Evolutionary conservation across 2,797 vertebrate species (phyloP), one percentile per base, ranked within the genome.

Genomic region (Pangasius macronema): DNA sequence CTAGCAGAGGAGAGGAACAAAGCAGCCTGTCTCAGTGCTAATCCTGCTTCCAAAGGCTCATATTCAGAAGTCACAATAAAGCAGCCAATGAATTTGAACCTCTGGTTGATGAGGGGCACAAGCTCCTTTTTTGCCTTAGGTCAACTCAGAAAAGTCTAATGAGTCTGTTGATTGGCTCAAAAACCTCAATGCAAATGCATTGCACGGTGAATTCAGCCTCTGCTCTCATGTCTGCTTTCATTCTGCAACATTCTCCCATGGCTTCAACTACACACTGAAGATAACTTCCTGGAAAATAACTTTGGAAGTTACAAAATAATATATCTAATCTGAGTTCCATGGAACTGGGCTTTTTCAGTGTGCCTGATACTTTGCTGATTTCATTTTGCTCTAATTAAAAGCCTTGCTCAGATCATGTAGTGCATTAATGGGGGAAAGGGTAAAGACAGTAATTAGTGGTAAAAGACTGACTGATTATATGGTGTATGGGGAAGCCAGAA

Each of bases 91-190:
- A 95, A 95, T 93, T 94, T 94, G 93, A 92, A 89, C 93, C 94
- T 95, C 59, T 89, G 90, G 92, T 92, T 93, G 92, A 93, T 90
- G 91, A 92, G 65, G 82, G 75, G 49, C 76, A 9, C 42, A 85
- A 91, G 92, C 8, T 59, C 76, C 76, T 76, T 94, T 92, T 94
- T 57, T 20, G 22, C 63, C 68, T 51, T 92, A 94, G 94, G 94
- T 94, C 95, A 94, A 93, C 94, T 93, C 89, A 90, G 91, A 92
- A 94, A 92, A 95, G 94, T 94, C 92, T 95, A 96, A 95, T 95
- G 93, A 95, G 94, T 86, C 89, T 84, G 91, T 88, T 90, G 68
- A 93, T 91, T 89, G 82, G 89, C 87, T 77, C 91, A 86, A 88
- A 93, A 92, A 93, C 93, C 92, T 93, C 89, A 92, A 92, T 92